These are phyloP conservation scores for Calliphora vicina DNA, from an alignment of 1,140 invertebrate species.

Conservation along the genomic window DNA sequence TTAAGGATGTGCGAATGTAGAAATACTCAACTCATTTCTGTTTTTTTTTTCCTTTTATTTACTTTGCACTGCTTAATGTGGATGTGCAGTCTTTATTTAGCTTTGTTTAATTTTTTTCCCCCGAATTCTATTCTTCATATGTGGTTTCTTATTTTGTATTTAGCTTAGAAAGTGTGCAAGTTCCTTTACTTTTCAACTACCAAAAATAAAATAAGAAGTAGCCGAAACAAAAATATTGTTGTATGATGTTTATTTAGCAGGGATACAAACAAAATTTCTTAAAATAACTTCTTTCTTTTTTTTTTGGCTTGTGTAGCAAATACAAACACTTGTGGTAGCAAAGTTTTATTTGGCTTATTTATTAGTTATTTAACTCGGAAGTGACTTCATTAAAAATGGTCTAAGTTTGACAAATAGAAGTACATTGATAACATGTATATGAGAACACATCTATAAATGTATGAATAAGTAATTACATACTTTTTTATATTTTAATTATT, in stretches of 20 bases:
- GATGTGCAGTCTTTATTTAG: not conserved
- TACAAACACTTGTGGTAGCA: slow-evolving; percentile 15
- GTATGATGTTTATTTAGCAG: not conserved
- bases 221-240: not conserved
- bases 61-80: not conserved
- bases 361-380: slow-evolving; percentile 28
- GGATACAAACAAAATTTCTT: slow-evolving; percentile 22
- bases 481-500: too few species aligned
- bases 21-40: not conserved
- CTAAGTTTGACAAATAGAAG: slow-evolving; percentile 22
- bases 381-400: slow-evolving; percentile 27
- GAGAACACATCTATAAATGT: too few species aligned
- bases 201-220: too few species aligned
- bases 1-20: not conserved
- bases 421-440: not conserved
- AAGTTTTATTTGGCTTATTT: slow-evolving; percentile 26
- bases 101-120: not conserved
- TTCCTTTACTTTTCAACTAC: too few species aligned
- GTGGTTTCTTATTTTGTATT: not conserved
- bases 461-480: too few species aligned
- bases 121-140: not conserved
- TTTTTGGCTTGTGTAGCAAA: not conserved
- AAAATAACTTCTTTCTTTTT: not conserved
- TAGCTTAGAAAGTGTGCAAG: not conserved
- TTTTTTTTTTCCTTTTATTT: not conserved